Conservation (phyloP, 30 jellyfish, hydroid and myxozoan genomes). For the Chrysaora quinquecirrha region DNA sequence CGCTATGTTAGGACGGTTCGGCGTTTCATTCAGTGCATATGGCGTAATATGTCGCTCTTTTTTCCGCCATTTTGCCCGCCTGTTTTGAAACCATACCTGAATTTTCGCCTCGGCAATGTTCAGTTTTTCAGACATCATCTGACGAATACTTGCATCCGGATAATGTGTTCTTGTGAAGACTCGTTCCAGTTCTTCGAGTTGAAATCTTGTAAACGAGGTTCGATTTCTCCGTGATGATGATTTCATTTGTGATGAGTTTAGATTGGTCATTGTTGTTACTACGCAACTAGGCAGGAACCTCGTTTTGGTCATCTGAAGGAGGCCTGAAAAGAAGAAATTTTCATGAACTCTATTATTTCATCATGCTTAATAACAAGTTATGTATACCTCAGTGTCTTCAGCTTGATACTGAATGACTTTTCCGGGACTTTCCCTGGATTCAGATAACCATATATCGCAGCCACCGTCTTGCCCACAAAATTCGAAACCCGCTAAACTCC, state of each 20-base stretch:
- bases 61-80: slow-evolving; percentile 73
- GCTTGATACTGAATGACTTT: too few relatives aligned
- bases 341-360: too few relatives aligned
- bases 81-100: slow-evolving; percentile 79
- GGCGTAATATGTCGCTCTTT: slow-evolving; percentile 58
- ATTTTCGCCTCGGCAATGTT: slow-evolving; percentile 75
- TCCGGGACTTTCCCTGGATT: too few relatives aligned
- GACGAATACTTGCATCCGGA: slow-evolving; percentile 66
- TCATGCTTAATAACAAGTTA: too few relatives aligned
- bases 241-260: slow-evolving; percentile 15
- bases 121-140: slow-evolving; percentile 68
- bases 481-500: too few relatives aligned
- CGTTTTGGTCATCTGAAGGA: slow-evolving; percentile 65
- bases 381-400: too few relatives aligned
- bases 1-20: too few relatives aligned
- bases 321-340: slow-evolving; percentile 23
- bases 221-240: slow-evolving; percentile 64
- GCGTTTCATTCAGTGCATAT: background rate
- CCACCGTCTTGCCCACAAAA: too few relatives aligned
- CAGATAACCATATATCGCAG: too few relatives aligned
- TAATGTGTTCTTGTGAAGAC: slow-evolving; percentile 67
- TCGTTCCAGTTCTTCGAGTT: slow-evolving; percentile 68
- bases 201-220: slow-evolving; percentile 72
- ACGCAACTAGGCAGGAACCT: slow-evolving; percentile 65
- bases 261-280: slow-evolving; percentile 65